Percentiles rank a stretch among this genome's conserved stretches.
Evolutionary conservation across 2,888 invertebrate species (phyloP).

Genomic region (Polylopha cassiicola): DNA sequence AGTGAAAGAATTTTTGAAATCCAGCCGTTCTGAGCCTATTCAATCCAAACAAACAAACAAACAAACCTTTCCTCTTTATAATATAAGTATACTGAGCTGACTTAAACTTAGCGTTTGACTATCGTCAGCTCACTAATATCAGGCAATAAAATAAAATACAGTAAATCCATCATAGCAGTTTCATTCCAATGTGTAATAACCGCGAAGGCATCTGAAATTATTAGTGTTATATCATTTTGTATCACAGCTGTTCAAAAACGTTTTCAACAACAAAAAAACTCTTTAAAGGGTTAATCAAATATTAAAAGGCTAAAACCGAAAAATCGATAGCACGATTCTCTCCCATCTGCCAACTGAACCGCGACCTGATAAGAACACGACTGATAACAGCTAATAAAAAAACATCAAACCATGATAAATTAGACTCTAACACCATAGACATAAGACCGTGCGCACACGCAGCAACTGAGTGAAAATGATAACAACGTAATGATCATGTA

Average conservation of each 20-base stretch:
- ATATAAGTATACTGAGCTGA: no score
- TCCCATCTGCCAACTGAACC: conserved; percentile 34
- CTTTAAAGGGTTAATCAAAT: conserved; percentile 1
- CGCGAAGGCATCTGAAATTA: no score
- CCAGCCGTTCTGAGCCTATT: no score
- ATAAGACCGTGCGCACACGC: conserved; percentile 16
- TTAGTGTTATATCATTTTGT: no score
- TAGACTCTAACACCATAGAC: conserved; percentile 11
- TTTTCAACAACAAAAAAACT: conserved; percentile 8
- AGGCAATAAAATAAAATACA: no score
- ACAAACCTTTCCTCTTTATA: no score
- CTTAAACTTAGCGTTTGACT: no score
- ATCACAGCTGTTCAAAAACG: neutral
- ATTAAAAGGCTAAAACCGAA: conserved; percentile 15
- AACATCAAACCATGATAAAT: conserved; percentile 14
- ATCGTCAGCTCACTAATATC: no score
- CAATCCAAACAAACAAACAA: no score
- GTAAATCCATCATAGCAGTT: no score
- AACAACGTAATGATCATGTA: conserved; percentile 10
- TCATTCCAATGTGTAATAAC: no score
- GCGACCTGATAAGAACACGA: conserved; percentile 25
- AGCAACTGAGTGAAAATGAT: conserved; percentile 13
- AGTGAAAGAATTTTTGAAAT: no score
- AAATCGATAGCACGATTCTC: conserved; percentile 22
- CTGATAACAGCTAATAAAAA: conserved; percentile 37